Base-by-base conservation (phyloP, 2,888 invertebrate genomes). In the Pegoplata infirma region DNA sequence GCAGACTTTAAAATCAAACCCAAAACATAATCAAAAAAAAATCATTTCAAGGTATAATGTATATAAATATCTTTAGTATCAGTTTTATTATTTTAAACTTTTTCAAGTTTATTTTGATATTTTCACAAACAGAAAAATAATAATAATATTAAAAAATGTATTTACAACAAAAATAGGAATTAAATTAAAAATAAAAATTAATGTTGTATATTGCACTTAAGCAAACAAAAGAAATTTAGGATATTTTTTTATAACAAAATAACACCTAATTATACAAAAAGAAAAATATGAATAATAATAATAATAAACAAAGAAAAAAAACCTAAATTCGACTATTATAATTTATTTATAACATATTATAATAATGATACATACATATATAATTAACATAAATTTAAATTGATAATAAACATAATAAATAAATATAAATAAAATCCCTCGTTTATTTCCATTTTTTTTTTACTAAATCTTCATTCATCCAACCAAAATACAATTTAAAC, bases 321-420 rank as follows among this genome's bases (percentile, higher is more conserved):
- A 51, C 32, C 73, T 76, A 76, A 73, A 80, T 76, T 76, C 73
- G 73, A 73, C 80, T 76, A 76, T 21, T 63, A 63, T 51, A 72
- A 58, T 75, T 67, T 72, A 75, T 75, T 71, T 72, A 53, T 74
- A 78, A 74, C 46, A 56, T 63, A 32, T 53, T 23, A 53, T 55
- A 46, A 44, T 47, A 51, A 49, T 56, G 36, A 51, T 16, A n/a
- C n/a, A n/a, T n/a, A n/a, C n/a, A 32, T 63, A 55, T 32, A 55
- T n/a, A 61, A 67, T 61, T 67, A 64, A 79, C 59, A 67, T 68
- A 67, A 55, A 68, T 63, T 17, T 47, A 68, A 63, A 16, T 28
- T 25, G 19, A 21, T 28, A 44, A 51, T 56, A 55, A 25, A 40
- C 36, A 68, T 28, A 47, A 58, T 61, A 63, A 61, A 21, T 53